Evolutionary conservation across 1,140 invertebrate genomes (phyloP), one percentile per base, ranked within the genome.

Genomic region (Macrosteles quadrilineatus): DNA sequence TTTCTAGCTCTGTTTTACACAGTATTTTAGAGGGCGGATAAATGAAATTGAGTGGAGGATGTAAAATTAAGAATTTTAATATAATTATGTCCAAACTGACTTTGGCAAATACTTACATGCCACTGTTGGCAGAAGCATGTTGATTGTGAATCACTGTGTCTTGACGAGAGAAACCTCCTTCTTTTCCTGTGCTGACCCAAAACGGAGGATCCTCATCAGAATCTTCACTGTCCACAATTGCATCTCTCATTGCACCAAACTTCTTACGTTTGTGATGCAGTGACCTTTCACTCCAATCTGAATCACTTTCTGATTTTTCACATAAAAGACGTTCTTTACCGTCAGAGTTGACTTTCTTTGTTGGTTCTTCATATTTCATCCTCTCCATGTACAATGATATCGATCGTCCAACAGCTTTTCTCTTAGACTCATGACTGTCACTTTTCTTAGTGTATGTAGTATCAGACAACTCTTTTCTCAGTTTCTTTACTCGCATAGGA

Each of bases 201-300:
- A 73, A 78, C 43, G 67, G 80, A 70, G 71, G 76, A 57, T 75
- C 73, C 3, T 75, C 76, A 19, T 74, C 72, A 29, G 73, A 73
- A 27, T 74, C 74, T 12, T 74, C 74, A 14, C 64, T 64, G 9
- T 65, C 71, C 12, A 53, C 70, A 67, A 72, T 64, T 0, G 53
- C 40, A 19, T 36, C 71, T 36, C 73, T 64, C 73, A 74, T 74
- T 6, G 73, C 71, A 32, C 71, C 40, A 27, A 74, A 68, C 23
- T 71, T 43, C 57, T 73, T 72, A 19, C 73, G 59, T 62, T 74
- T 74, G 29, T 55, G 31, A 23, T 69, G 32, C 29, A 74, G 36
- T 47, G 73, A 71, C 31, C 64, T 63, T 32, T 66, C 71, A 32
- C 67, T 47, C 50, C 47, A 55, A 14, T 74, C 73, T 23, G 71